phyloP scores from a whole-genome alignment of 2,888 invertebrate genomes.

The Pristionchus fissidentatus region DNA sequence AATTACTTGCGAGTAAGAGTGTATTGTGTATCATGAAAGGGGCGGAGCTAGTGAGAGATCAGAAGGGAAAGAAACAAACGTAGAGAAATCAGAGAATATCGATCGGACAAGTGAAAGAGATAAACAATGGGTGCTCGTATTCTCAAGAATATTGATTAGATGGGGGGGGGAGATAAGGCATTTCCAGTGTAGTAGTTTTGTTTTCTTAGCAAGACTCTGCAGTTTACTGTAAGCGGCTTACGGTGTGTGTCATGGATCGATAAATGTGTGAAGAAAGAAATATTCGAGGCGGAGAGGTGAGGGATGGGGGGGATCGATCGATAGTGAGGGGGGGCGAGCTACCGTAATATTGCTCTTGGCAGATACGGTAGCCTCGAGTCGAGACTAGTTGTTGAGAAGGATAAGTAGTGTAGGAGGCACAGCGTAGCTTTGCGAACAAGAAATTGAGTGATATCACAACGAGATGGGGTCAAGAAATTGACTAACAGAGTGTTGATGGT shows the following conservation, averaged over 20 bases:
- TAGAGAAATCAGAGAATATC: neutral
- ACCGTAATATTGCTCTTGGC: slow-evolving; percentile 9
- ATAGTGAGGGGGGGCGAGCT: slow-evolving; percentile 30
- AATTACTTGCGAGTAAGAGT: slow-evolving; percentile 28
- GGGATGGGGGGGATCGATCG: neutral
- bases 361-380: no score
- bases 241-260: slow-evolving; percentile 33
- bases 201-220: slow-evolving; percentile 38
- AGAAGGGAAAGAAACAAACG: neutral
- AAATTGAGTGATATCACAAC: slow-evolving; percentile 8
- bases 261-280: slow-evolving; percentile 23
- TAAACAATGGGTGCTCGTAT: slow-evolving; percentile 26
- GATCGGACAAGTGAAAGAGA: slow-evolving; percentile 32
- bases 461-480: neutral
- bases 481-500: neutral
- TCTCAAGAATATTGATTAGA: neutral
- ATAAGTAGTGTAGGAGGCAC: no score
- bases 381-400: slow-evolving; percentile 18
- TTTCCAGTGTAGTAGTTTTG: slow-evolving; percentile 35
- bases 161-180: neutral
- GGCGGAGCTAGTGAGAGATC: slow-evolving; percentile 18
- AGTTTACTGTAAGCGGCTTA: slow-evolving; percentile 28
- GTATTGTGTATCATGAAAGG: slow-evolving; percentile 20
- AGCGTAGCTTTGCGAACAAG: neutral
- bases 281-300: slow-evolving; percentile 25